Conservation (phyloP, 2,113 vertebrate species). For the Dromaius novaehollandiae region DNA sequence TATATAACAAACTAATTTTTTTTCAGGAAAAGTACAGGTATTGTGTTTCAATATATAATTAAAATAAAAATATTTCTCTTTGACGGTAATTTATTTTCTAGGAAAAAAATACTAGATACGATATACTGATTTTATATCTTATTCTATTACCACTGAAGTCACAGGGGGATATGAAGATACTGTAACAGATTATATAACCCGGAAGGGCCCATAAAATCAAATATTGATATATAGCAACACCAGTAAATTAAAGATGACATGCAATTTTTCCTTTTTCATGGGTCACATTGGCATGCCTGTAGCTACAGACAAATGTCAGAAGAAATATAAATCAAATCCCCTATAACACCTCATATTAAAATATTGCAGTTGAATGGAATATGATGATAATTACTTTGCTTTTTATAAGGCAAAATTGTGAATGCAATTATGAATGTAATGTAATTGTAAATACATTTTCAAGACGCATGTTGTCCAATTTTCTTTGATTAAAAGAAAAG, state of each 20-base stretch:
- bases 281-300: not conserved
- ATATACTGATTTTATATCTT: not conserved
- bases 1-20: not conserved
- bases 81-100: not conserved
- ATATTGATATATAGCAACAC: not conserved
- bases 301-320: not conserved
- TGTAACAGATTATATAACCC: not conserved
- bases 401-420: not conserved
- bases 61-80: not conserved
- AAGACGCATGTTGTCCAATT: not conserved
- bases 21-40: not conserved
- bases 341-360: not conserved
- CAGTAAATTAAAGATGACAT: slow-evolving; percentile 7
- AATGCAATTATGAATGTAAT: not conserved
- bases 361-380: not conserved
- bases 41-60: not conserved
- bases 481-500: not conserved
- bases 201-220: not conserved
- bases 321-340: not conserved
- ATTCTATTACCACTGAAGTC: not conserved
- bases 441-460: not conserved
- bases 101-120: not conserved
- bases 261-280: not conserved
- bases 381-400: not conserved
- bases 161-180: not conserved